Evolutionary conservation across 2,888 invertebrate species (phyloP).

Genomic region (Drosophila paracracens): DNA sequence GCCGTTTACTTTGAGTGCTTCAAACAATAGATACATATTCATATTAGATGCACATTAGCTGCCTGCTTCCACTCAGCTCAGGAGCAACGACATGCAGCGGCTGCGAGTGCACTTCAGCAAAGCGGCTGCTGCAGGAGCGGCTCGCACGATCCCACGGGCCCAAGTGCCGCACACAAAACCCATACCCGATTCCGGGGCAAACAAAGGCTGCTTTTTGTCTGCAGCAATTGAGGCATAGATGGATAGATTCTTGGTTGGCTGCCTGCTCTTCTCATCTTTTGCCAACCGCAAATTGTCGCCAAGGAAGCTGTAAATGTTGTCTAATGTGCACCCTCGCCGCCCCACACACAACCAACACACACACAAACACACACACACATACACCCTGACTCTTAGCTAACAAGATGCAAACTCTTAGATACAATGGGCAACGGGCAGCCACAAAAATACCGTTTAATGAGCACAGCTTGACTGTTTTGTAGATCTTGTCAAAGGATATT

Average conservation of each 20-base stretch:
- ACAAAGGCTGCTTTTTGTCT: conserved; percentile 76
- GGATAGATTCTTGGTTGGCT: conserved; percentile 45
- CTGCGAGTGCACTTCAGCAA: conserved; percentile 47
- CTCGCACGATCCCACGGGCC: conserved; percentile 28
- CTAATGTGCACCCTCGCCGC: conserved; percentile 60
- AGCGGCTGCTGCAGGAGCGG: conserved; percentile 42
- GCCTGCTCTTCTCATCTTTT: conserved; percentile 36
- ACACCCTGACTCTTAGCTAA: conserved; percentile 57
- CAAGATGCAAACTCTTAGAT: conserved; percentile 77
- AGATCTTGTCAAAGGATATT: conserved; percentile 79
- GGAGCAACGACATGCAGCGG: conserved; percentile 61
- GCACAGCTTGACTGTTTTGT: conserved; percentile 81
- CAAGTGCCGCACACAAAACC: conserved; percentile 21
- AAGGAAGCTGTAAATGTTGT: conserved; percentile 61
- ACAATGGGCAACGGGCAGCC: conserved; percentile 52
- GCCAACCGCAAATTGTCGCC: conserved; percentile 78
- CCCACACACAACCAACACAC: conserved; percentile 36
- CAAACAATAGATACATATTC: conserved; percentile 74
- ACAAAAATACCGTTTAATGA: conserved; percentile 84
- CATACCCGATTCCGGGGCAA: conserved; percentile 23
- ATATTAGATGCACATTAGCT: conserved; percentile 83
- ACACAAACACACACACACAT: conserved; percentile 28
- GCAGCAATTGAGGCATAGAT: conserved; percentile 48
- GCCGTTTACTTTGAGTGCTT: conserved; percentile 57
- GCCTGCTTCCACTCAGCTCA: conserved; percentile 62